Evolutionary conservation across 1,140 invertebrate species (phyloP), one percentile per base, ranked within the genome.

Genomic region (Thaumatotibia leucotreta): DNA sequence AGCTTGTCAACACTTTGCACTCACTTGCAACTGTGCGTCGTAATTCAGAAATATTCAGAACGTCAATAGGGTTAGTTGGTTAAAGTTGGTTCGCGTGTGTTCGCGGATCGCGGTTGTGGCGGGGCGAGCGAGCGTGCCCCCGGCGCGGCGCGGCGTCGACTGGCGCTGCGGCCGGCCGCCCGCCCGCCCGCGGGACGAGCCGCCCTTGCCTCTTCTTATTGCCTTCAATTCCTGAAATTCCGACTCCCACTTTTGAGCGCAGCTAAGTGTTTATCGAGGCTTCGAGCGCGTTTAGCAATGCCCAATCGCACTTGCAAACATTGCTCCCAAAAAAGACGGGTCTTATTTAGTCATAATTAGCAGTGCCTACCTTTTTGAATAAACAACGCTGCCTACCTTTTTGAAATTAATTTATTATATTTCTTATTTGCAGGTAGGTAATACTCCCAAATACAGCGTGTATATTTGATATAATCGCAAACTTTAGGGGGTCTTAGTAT

Each of bases 211-310:
- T 50, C 75, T 67, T 73, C 66, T 68, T 23, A 22, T 71, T 83
- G 74, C 86, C 84, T 81, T 80, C 68, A 72, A 83, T 84, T 83
- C 80, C 72, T 83, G 39, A 67, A 73, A 84, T 85, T 76, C 74
- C 75, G 65, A 75, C 72, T 73, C 75, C 73, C 72, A 75, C 73
- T 81, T 72, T 76, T 75, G 70, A 81, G 70, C 69, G 75, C 68
- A 67, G 76, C 78, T 80, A 78, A 80, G 74, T 79, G 75, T 79
- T 85, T 75, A 70, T 74, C 71, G 68, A 76, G 68, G 75, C 73
- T 73, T 67, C 67, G 65, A 71, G 65, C 65, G 49, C 58, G 66
- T 9, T 63, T 39, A 67, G 65, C 70, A 68, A 74, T 64, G 63
- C 65, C 66, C 68, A 63, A 73, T 70, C 61, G 64, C 63, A 63